Evolutionary conservation across 2,113 vertebrate genomes (phyloP), one percentile per base, ranked within the genome.

Genomic region (Paramisgurnus dabryanus): DNA sequence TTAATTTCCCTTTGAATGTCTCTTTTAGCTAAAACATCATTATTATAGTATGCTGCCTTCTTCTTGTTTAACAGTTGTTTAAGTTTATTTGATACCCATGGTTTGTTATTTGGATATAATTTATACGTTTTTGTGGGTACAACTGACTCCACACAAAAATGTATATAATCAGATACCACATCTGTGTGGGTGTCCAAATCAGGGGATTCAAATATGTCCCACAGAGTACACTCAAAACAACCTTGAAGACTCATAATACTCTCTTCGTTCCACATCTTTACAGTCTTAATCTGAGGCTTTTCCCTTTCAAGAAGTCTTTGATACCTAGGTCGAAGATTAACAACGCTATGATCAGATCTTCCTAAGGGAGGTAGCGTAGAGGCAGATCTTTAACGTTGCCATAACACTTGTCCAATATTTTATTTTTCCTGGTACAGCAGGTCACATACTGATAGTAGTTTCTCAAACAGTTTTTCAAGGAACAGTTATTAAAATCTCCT

Each of bases 361-460:
- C 55, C 34, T 7, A 27, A 58, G 4, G 18, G 22, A 11, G 22
- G 60, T 18, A 61, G 9, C 1, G 18, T 61, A 7, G 58, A 27
- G 58, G 60, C 10, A 4, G 60, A 34, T 27, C 60, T 63, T 63
- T 63, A 63, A 63, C 10, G 1, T 63, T 63, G 60, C 6, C 17
- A 12, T 72, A 72, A 57, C 34, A 58, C 60, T 39, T 39, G 60
- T 63, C 60, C 60, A 63, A 8, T 63, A 27, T 63, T 11, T 63
- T 63, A 34, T 63, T 63, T 63, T 63, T 63, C 60, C 22, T 63
- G 2, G 60, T 63, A 22, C 60, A 63, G 34, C 3, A 3, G 5
- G 27, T 63, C 1, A 34, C 60, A 63, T 63, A 63, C 60, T 63
- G 22, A 61, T 61, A 61, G 12, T 34, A 63, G 34, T 3, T 63